These are phyloP conservation scores for Oostethus manadensis DNA, from an alignment of 2,113 vertebrate genomes.

Conservation along the genomic window DNA sequence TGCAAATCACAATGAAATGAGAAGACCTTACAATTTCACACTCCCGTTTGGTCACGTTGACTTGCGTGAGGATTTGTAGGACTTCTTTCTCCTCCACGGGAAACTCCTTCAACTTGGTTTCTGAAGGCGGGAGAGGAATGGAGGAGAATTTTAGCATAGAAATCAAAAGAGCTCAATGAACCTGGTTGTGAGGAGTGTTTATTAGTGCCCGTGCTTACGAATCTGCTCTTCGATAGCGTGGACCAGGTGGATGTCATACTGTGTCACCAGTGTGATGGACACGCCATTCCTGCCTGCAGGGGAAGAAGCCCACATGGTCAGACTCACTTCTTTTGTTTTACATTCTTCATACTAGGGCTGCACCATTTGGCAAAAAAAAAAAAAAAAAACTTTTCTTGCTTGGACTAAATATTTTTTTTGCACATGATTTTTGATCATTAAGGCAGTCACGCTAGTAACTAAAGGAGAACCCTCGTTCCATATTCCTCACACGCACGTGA, in stretches of 20 bases:
- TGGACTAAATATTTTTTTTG: too few relatives aligned
- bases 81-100: slow-evolving; percentile 77
- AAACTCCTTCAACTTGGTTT: slow-evolving; percentile 81
- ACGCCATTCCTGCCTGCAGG: slow-evolving; percentile 81
- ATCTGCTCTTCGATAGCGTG: slow-evolving; percentile 85
- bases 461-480: too few relatives aligned
- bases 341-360: background rate
- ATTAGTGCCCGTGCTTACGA: slow-evolving; percentile 72
- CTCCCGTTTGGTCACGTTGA: slow-evolving; percentile 86
- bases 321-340: background rate
- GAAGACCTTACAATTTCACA: slow-evolving; percentile 69
- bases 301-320: background rate
- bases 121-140: slow-evolving; percentile 52
- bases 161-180: too few relatives aligned
- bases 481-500: background rate
- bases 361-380: too few relatives aligned
- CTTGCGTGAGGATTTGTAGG: slow-evolving; percentile 87
- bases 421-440: too few relatives aligned
- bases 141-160: too few relatives aligned
- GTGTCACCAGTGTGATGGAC: slow-evolving; percentile 89
- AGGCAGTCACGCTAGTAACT: too few relatives aligned
- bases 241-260: slow-evolving; percentile 95
- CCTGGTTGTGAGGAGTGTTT: background rate
- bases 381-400: too few relatives aligned
- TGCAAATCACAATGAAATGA: background rate